These are phyloP conservation scores for Saiga tatarica DNA, from an alignment of 2,113 vertebrate species.

Conservation along the genomic window DNA sequence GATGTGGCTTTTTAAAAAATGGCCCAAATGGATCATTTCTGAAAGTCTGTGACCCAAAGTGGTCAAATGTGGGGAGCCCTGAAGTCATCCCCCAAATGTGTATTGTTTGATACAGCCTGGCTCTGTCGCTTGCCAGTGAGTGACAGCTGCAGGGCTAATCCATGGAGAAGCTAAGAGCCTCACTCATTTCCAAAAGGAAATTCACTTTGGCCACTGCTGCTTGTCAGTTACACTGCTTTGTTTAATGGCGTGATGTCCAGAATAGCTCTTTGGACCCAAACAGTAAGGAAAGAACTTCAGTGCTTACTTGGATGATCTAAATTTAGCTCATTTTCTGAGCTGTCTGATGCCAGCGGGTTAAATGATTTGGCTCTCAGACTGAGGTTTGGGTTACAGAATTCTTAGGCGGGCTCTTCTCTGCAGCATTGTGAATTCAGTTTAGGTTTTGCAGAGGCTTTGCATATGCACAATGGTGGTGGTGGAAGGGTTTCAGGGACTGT, in stretches of 20 bases:
- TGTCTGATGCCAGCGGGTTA: slow-evolving; percentile 32
- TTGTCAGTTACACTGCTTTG: slow-evolving; percentile 52
- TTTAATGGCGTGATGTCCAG: background rate
- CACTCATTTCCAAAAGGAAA: slow-evolving; percentile 64
- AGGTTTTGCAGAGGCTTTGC: background rate
- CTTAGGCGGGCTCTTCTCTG: background rate
- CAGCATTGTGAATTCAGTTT: background rate
- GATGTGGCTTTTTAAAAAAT: slow-evolving; percentile 23
- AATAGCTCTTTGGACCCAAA: slow-evolving; percentile 50
- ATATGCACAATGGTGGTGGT: rapidly evolving
- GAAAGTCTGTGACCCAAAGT: slow-evolving; percentile 56
- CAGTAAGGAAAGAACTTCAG: slow-evolving; percentile 27
- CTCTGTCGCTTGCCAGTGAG: background rate
- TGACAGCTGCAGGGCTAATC: slow-evolving; percentile 71
- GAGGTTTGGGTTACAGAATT: slow-evolving; percentile 3
- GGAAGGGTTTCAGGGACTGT: background rate
- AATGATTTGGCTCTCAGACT: background rate
- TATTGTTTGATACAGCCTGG: slow-evolving; percentile 41
- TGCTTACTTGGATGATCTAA: slow-evolving; percentile 54
- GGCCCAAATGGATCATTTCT: slow-evolving; percentile 59
- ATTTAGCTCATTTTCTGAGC: slow-evolving; percentile 58
- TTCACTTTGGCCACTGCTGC: slow-evolving; percentile 13
- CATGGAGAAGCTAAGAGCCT: slow-evolving; percentile 42
- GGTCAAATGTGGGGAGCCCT: slow-evolving; percentile 57
- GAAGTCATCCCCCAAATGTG: slow-evolving; percentile 67